A percentile compares a stretch with the other conserved stretches of the same genome.
Conservation (phyloP, 2,888 invertebrate genomes). For the Hydropsyche betteni region DNA sequence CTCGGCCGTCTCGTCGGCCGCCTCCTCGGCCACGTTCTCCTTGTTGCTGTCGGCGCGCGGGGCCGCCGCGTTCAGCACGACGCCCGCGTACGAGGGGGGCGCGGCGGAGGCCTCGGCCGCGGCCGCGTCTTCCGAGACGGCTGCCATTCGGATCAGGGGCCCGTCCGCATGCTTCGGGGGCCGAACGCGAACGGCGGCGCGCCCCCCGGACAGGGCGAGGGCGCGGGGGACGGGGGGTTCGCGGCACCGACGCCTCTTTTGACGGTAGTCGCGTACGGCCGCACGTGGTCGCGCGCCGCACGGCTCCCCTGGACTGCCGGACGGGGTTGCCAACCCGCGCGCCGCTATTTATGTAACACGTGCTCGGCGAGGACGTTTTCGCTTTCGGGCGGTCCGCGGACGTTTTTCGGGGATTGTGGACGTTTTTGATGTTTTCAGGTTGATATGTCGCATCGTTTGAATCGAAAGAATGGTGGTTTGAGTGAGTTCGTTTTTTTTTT, state of each 20-base stretch:
- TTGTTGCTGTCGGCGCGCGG: slow-evolving; percentile 68
- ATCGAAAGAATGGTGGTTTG: too few relatives aligned
- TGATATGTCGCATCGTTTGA: too few relatives aligned
- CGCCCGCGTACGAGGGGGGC: slow-evolving; percentile 76
- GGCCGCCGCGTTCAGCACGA: slow-evolving; percentile 73
- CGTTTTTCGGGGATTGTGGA: too few relatives aligned
- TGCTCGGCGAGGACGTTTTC: too few relatives aligned
- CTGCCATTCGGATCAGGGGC: slow-evolving; percentile 38
- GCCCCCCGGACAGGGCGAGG: neutral
- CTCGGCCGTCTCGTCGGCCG: slow-evolving; percentile 62
- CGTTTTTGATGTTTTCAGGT: too few relatives aligned
- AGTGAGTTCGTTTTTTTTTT: too few relatives aligned
- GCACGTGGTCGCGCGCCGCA: slow-evolving; percentile 36
- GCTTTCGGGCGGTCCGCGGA: too few relatives aligned
- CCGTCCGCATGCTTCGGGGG: slow-evolving; percentile 43
- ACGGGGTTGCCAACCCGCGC: slow-evolving; percentile 33
- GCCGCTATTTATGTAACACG: slow-evolving; percentile 18
- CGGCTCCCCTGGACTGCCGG: slow-evolving; percentile 23
- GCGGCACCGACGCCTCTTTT: too few relatives aligned
- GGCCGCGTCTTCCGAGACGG: slow-evolving; percentile 26
- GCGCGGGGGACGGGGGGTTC: neutral
- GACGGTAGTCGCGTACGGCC: slow-evolving; percentile 32
- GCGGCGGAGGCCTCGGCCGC: slow-evolving; percentile 46
- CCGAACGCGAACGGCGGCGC: slow-evolving; percentile 45
- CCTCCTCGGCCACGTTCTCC: slow-evolving; percentile 64